phyloP scores from a whole-genome alignment of 2,888 invertebrate species.

The Alentia gelatinosa region DNA sequence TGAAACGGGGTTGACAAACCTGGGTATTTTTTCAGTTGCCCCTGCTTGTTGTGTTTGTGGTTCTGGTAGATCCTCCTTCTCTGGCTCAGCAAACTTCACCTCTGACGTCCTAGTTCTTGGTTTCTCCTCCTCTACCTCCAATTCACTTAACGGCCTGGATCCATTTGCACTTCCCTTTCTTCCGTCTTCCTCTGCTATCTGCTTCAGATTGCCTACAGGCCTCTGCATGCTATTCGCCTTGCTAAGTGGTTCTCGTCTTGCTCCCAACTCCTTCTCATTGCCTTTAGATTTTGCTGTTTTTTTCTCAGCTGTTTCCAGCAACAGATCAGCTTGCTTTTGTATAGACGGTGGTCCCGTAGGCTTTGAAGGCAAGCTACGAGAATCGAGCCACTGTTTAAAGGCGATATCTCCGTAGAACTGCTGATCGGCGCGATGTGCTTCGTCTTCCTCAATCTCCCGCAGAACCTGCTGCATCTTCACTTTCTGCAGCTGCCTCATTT shows the following conservation, averaged over 20 bases:
- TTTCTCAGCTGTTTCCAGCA: background rate
- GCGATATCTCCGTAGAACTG: constrained; percentile 76
- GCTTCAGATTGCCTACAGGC: background rate
- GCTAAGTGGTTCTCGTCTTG: background rate
- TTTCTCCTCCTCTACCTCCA: background rate
- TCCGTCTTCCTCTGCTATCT: background rate
- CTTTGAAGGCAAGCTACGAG: constrained; percentile 59
- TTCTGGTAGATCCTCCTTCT: background rate
- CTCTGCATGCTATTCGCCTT: background rate
- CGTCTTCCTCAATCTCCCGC: constrained; percentile 75
- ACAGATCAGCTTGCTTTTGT: background rate
- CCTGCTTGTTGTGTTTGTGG: background rate
- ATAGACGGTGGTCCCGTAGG: constrained; percentile 39
- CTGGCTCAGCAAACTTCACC: constrained; percentile 2
- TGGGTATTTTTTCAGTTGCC: background rate
- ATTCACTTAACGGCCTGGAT: background rate
- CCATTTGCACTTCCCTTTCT: background rate
- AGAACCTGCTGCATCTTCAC: constrained; percentile 78
- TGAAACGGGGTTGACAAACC: constrained; percentile 65
- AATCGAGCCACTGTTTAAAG: constrained; percentile 73
- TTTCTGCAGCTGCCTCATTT: constrained; percentile 75
- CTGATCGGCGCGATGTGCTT: constrained; percentile 72
- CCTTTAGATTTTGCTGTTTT: background rate
- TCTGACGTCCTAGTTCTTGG: background rate
- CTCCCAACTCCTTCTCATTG: background rate